Percentiles rank a stretch among this genome's conserved stretches.
Conservation (phyloP, 2,888 invertebrate genomes). For the Hecatera dysodea region DNA sequence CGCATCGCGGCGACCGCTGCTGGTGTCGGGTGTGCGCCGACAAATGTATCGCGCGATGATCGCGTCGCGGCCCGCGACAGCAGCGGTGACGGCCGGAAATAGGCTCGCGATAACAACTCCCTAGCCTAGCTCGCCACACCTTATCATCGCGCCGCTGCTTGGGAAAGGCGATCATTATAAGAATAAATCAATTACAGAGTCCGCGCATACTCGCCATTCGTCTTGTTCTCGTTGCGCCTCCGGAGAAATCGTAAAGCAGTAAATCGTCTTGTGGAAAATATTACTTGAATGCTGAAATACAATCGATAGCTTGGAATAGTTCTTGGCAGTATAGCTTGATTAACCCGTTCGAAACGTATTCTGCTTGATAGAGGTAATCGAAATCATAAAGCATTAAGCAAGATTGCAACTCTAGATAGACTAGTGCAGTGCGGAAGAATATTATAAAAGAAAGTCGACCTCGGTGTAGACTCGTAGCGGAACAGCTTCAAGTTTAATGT, state of each 20-base stretch:
- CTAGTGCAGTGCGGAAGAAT: background rate
- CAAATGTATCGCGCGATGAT: slow-evolving; percentile 89
- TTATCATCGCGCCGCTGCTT: slow-evolving; percentile 84
- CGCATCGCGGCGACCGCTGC: slow-evolving; percentile 75
- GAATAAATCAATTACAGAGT: slow-evolving; percentile 86
- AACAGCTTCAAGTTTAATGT: background rate
- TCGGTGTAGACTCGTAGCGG: background rate
- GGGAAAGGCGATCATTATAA: slow-evolving; percentile 88
- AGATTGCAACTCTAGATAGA: slow-evolving; percentile 13
- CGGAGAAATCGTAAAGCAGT: slow-evolving; percentile 75
- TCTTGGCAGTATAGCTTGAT: slow-evolving; percentile 72
- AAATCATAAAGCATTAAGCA: slow-evolving; percentile 73
- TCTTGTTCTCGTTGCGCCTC: slow-evolving; percentile 70
- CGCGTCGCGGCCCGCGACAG: slow-evolving; percentile 82
- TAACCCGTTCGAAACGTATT: slow-evolving; percentile 74
- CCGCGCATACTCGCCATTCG: slow-evolving; percentile 71
- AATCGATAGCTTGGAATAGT: slow-evolving; percentile 67
- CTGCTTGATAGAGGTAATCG: slow-evolving; percentile 74
- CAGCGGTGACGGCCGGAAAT: slow-evolving; percentile 89
- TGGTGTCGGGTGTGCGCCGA: slow-evolving; percentile 83
- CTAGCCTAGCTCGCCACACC: slow-evolving; percentile 82
- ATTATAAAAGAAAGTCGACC: background rate
- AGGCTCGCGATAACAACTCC: slow-evolving; percentile 88
- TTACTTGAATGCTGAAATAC: slow-evolving; percentile 67
- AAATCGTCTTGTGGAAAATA: slow-evolving; percentile 69